These are phyloP conservation scores for Mercenaria mercenaria DNA, from an alignment of 1,140 invertebrate species.

Conservation along the genomic window DNA sequence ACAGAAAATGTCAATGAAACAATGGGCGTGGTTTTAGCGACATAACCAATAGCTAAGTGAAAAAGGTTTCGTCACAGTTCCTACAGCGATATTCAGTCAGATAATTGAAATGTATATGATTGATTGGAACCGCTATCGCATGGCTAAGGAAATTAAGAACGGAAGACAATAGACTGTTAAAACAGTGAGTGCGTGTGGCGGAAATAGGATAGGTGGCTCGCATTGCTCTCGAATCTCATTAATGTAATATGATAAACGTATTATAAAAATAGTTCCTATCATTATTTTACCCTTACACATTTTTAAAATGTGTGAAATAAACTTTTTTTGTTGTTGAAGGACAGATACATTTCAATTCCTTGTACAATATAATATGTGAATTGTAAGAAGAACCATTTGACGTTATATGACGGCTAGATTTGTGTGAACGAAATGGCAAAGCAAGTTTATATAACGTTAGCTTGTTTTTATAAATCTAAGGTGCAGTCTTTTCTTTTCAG, in stretches of 20 bases:
- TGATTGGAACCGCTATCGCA: neutral
- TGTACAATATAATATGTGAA: no score
- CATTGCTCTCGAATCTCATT: neutral
- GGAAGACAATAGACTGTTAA: slow-evolving; percentile 10
- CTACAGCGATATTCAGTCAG: slow-evolving; percentile 4
- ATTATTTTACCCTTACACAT: no score
- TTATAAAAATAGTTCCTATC: no score
- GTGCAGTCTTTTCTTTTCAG: no score
- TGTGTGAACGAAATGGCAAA: no score
- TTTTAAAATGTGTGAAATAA: no score
- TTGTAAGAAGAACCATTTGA: no score
- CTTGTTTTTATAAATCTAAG: no score
- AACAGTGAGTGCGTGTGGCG: neutral
- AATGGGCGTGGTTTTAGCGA: slow-evolving; percentile 18
- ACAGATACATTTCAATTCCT: no score
- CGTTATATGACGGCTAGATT: no score
- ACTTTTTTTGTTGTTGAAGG: no score
- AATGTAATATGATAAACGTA: neutral
- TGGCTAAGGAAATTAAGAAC: slow-evolving; percentile 28
- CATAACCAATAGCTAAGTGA: neutral
- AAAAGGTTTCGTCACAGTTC: neutral
- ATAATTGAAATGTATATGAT: slow-evolving; percentile 3
- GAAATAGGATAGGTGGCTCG: slow-evolving; percentile 8
- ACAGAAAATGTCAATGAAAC: slow-evolving; percentile 19
- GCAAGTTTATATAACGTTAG: no score